phyloP scores from a whole-genome alignment of 2,113 vertebrate genomes.

The Cryptomyrus ogoouensis region DNA sequence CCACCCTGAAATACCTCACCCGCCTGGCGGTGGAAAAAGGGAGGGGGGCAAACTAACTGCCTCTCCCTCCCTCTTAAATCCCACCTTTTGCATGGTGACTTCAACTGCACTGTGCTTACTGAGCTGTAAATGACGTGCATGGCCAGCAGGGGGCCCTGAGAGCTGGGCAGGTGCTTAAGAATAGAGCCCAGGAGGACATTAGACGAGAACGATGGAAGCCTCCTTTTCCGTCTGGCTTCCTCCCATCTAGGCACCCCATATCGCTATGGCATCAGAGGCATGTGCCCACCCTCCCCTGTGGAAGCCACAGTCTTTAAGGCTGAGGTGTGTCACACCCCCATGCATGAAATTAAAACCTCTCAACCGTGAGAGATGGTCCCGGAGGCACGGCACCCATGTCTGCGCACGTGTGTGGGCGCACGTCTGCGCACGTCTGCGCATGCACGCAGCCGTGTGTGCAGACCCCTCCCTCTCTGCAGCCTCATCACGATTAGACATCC shows the following conservation, averaged over 20 bases:
- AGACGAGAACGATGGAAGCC: conserved; percentile 16
- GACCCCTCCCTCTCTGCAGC: no score
- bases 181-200: not conserved
- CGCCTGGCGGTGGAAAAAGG: not conserved
- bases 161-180: not conserved
- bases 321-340: not conserved
- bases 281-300: not conserved
- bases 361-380: not conserved
- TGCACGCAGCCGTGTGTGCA: not conserved
- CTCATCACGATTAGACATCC: not conserved
- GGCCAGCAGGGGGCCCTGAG: not conserved
- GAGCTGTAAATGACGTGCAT: not conserved
- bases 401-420: not conserved
- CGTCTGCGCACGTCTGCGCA: not conserved
- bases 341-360: conserved; percentile 22
- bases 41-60: not conserved
- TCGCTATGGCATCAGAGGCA: conserved; percentile 15
- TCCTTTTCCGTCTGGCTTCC: not conserved
- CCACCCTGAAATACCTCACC: not conserved
- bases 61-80: not conserved
- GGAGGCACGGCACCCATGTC: not conserved
- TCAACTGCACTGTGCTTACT: not conserved
- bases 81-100: not conserved
- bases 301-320: not conserved
- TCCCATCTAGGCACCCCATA: not conserved